phyloP scores from a whole-genome alignment of 2,113 vertebrate species.

The Sitta europaea region DNA sequence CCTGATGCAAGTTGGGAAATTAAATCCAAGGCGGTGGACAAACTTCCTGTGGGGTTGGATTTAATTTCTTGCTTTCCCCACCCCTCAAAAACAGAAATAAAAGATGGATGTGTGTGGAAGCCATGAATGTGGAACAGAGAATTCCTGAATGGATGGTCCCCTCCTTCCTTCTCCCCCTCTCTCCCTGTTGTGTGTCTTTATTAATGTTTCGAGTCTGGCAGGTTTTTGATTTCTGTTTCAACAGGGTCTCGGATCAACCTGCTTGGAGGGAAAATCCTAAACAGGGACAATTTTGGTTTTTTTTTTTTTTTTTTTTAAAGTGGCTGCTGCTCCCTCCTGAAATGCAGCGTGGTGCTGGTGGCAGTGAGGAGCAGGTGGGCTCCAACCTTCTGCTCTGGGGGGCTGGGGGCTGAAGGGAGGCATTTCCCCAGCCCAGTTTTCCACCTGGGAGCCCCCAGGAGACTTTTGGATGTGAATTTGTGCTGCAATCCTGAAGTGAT shows the following conservation, averaged over 20 bases:
- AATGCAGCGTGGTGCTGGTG: fast-evolving
- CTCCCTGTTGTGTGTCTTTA: slow-evolving; percentile 19
- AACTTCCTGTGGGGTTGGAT: background rate
- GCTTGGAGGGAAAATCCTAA: background rate
- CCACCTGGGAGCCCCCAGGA: background rate
- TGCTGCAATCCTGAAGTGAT: background rate
- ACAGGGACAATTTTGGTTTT: background rate
- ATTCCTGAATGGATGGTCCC: background rate
- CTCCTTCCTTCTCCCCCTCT: background rate
- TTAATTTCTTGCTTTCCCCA: background rate
- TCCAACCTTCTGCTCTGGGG: fast-evolving
- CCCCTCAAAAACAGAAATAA: background rate
- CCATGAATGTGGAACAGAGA: background rate
- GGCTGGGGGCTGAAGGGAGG: background rate
- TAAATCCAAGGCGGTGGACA: background rate
- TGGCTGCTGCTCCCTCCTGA: background rate
- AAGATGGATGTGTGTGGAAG: background rate
- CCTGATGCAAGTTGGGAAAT: slow-evolving; percentile 5
- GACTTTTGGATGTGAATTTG: background rate
- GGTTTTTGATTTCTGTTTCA: background rate
- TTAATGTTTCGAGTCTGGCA: background rate
- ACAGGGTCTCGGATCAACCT: background rate
- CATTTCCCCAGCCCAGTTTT: background rate
- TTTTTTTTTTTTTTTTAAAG: background rate
- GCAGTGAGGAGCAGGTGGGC: background rate